Base-by-base conservation (phyloP, 2,797 vertebrate genomes). In the Phataginus tricuspis region DNA sequence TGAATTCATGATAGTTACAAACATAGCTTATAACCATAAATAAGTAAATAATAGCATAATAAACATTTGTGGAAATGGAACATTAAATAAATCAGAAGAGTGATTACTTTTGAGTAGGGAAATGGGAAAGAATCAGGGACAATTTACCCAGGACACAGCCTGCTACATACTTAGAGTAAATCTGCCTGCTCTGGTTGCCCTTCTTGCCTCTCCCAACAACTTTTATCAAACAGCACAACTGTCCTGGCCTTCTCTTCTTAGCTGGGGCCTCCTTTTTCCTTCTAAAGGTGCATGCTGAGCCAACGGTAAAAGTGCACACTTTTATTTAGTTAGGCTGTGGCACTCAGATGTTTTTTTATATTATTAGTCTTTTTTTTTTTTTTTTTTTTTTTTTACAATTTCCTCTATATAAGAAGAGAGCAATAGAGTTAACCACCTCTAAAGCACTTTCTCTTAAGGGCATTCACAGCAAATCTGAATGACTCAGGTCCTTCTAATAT, bases 21-120 rank as follows among this genome's bases (percentile, higher is more conserved):
- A 64, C 57, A 94, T 34, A 88, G 34, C 83, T 94, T 92, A 74
- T 12, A 86, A 57, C 45, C n/a, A 94, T 87, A 78, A 95, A 95
- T 91, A 93, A 83, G 79, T 94, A 90, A 94, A 94, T 77, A 78
- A 82, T 80, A 80, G 21, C 18, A 61, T 61, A 80, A 88, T 85
- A 92, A 95, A 88, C 53, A 79, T 96, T 72, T 96, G 21, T 69
- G 71, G 42, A 49, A 94, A 61, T 49, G 4, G 1, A 91, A 61
- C 12, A 75, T 34, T 71, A 63, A 90, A 83, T 77, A 78, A 39
- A 66, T 45, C 39, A 83, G 18, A 15, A 69, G n/a, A 85, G 7
- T 94, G 39, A 68, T 90, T 90, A 64, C 12, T 68, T 90, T 94
- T 72, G 13, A 75, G 71, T 75, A 88, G 7, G 42, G 31, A 85